Evolutionary conservation across 2,888 invertebrate species (phyloP), one percentile per base, ranked within the genome.

Genomic region (Galeopsomyia nigrocyanea): DNA sequence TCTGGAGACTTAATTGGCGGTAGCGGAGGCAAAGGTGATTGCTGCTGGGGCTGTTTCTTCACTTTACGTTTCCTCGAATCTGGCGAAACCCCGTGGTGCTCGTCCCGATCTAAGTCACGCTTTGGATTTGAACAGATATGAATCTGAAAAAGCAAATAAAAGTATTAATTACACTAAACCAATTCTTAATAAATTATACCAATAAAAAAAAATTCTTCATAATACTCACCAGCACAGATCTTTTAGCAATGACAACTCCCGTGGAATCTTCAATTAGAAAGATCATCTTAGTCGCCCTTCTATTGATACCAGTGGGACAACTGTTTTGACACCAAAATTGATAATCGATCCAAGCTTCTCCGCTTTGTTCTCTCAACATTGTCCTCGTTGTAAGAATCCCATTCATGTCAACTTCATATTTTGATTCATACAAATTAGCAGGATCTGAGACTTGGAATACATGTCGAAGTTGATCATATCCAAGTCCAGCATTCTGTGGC

Each of bases 91-190:
- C 26, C 10, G 39, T 1, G 39, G 19, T 84, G 84, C 77, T 93
- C 92, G 65, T 92, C 92, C 63, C 91, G 90, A 39, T 87, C 87
- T 78, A 92, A 89, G 81, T 95, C 95, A 0, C 95, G 87, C 14
- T 92, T 91, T 0, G 94, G 94, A 80, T 94, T 94, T 1, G 94
- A 91, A 82, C 95, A 95, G 17, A 93, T 91, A 60, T 93, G 88
- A 14, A 68, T 22, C 60, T 68, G 49, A 51, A 51, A 63, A 39
- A 16, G 61, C 3, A 49, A 26, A 26, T 5, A 26, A 39, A 14
- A 21, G 14, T 13, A 13, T 61, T 39, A 39, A 1, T 39, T 10
- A 10, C 39, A 7, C 39, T 39, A 10, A 39, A 39, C 1, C 39
- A 26, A 26, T 26, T 26, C 26, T 26, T 2, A 26, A 26, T 2